Percentiles rank a stretch among this genome's conserved stretches.
phyloP scores from a whole-genome alignment of 2,888 invertebrate species.

The Nephrocerus scutellatus region DNA sequence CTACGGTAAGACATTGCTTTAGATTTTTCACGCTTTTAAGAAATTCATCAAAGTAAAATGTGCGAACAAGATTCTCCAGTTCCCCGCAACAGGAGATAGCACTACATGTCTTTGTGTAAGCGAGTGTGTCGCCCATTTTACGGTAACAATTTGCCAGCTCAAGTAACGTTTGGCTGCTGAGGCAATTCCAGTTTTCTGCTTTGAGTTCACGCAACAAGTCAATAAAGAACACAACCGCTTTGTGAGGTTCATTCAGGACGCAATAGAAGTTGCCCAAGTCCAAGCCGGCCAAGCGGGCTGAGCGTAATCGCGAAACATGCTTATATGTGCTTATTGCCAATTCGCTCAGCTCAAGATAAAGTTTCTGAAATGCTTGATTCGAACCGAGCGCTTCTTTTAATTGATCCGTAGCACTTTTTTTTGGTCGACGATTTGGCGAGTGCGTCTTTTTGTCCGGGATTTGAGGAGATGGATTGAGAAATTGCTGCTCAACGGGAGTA shows the following conservation, averaged over 20 bases:
- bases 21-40: constrained; percentile 55
- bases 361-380: constrained; percentile 78
- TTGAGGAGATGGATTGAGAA: constrained; percentile 39
- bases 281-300: constrained; percentile 80
- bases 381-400: constrained; percentile 86
- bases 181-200: constrained; percentile 78
- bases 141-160: constrained; percentile 80
- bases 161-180: constrained; percentile 75
- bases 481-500: constrained; percentile 50
- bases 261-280: constrained; percentile 88
- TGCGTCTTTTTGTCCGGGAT: constrained; percentile 37
- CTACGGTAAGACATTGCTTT: constrained; percentile 35
- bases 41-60: constrained; percentile 78
- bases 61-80: constrained; percentile 66
- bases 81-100: constrained; percentile 70
- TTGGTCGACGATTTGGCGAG: constrained; percentile 49
- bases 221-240: constrained; percentile 80
- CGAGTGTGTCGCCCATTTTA: constrained; percentile 64
- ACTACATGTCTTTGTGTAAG: constrained; percentile 70
- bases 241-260: constrained; percentile 74
- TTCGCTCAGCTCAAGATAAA: constrained; percentile 89
- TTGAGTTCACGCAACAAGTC: constrained; percentile 81
- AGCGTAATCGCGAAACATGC: constrained; percentile 74
- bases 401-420: constrained; percentile 61
- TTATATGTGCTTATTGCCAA: constrained; percentile 94